A percentile compares a stretch with the other conserved stretches of the same genome.
These are phyloP conservation scores for Hystrix cristata DNA, from an alignment of 2,113 vertebrate genomes.

Conservation along the genomic window DNA sequence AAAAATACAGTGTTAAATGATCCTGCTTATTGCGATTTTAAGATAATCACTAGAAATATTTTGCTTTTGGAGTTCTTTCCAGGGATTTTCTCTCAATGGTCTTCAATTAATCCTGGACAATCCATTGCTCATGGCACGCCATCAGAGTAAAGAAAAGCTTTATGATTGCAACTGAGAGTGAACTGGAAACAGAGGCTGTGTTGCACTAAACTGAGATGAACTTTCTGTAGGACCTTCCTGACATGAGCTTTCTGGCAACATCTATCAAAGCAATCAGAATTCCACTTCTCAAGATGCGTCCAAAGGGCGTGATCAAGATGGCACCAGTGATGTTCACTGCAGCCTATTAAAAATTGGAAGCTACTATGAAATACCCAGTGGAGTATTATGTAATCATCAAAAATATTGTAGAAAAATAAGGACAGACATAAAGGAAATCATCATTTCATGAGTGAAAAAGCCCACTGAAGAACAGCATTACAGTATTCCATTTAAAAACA, in stretches of 20 bases:
- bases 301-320: not conserved
- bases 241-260: not conserved
- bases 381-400: not conserved
- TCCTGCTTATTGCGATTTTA: slow-evolving; percentile 45
- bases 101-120: slow-evolving; percentile 53
- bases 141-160: slow-evolving; percentile 25
- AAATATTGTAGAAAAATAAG: not conserved
- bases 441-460: not conserved
- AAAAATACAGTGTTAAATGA: not conserved
- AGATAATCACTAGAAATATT: slow-evolving; percentile 56
- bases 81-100: slow-evolving; percentile 54
- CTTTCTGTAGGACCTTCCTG: not conserved
- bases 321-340: not conserved
- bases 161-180: not conserved
- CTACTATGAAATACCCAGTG: not conserved
- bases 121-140: not conserved
- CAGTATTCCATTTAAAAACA: not conserved
- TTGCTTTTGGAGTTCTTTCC: slow-evolving; percentile 64
- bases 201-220: not conserved
- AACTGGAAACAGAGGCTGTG: not conserved
- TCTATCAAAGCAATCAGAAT: not conserved
- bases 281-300: not conserved
- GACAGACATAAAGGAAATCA: not conserved
- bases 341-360: not conserved
- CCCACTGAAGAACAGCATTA: not conserved